Evolutionary conservation across 2,888 invertebrate species (phyloP).

Genomic region (Chrysopilus asiliformis): DNA sequence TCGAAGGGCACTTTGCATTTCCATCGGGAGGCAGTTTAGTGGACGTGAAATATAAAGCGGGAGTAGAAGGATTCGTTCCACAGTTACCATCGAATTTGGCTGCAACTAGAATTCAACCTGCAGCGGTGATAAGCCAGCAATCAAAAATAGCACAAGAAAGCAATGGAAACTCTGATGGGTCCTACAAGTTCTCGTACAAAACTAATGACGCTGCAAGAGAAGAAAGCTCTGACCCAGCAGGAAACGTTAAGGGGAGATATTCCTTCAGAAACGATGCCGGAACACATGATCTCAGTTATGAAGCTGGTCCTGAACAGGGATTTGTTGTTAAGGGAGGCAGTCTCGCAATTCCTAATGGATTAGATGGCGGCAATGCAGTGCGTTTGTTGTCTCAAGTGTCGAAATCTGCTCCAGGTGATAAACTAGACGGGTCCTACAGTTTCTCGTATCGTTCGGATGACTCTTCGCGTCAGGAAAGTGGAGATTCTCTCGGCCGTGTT

Average conservation of each 20-base stretch:
- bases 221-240: neutral
- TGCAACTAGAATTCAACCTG: too few species aligned
- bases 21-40: conserved; percentile 21
- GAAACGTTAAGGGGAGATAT: neutral
- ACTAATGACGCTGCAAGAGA: neutral
- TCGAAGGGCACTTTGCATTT: conserved; percentile 26
- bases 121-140: too few species aligned
- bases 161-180: neutral
- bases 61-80: conserved; percentile 25
- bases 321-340: neutral
- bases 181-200: neutral
- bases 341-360: neutral
- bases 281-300: neutral
- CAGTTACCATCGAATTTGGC: too few species aligned
- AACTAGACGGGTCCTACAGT: neutral
- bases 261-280: neutral
- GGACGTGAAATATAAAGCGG: conserved; percentile 26
- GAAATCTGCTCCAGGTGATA: neutral
- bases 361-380: neutral
- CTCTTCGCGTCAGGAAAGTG: neutral
- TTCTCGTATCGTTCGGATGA: neutral
- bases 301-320: neutral
- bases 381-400: neutral
- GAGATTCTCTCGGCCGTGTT: neutral
- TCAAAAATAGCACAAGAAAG: neutral